Evolutionary conservation across 1,140 invertebrate genomes (phyloP), one percentile per base, ranked within the genome.

Genomic region (Venturia canescens): DNA sequence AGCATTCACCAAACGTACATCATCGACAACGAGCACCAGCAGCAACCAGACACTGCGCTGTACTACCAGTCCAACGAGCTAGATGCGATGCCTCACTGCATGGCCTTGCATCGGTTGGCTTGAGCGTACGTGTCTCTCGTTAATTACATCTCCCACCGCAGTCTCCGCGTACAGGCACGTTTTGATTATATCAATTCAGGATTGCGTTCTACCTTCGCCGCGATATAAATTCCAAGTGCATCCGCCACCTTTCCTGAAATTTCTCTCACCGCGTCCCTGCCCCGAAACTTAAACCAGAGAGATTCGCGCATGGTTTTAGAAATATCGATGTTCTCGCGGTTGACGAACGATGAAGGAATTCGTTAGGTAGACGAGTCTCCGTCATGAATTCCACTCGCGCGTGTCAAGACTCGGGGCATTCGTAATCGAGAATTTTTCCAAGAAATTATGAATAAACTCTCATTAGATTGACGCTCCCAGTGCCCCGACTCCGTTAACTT

Each of bases 1-100:
- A 26, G 50, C n/a, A 76, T 76, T 76, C 72, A 26, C 72, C 26
- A 76, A 76, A 76, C 72, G 72, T 76, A 63, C 72, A 76, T 76
- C 72, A 76, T 76, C 53, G 53, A 53, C 72, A 74, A 26, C 71
- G 15, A 60, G 27, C 50, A 76, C 15, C 72, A 76, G 72, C 72
- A 63, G 60, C 60, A 63, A 26, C 11, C 21, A 38, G 44, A 60
- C 50, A 63, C 72, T 76, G 29, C 48, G 21, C 26, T 60, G 50
- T 21, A 38, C 72, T 76, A 60, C 21, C 53, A 76, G 16, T 74
- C 18, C 38, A 63, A 53, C 27, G 53, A 18, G 27, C 27, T 60
- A 27, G 29, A 53, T 76, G 27, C 50, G 23, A 74, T 74, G 31
- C 48, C 44, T 74, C 15, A 21, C 72, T 76, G 72, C 26, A 60